phyloP scores from a whole-genome alignment of 2,113 vertebrate species.

The Prinia subflava region DNA sequence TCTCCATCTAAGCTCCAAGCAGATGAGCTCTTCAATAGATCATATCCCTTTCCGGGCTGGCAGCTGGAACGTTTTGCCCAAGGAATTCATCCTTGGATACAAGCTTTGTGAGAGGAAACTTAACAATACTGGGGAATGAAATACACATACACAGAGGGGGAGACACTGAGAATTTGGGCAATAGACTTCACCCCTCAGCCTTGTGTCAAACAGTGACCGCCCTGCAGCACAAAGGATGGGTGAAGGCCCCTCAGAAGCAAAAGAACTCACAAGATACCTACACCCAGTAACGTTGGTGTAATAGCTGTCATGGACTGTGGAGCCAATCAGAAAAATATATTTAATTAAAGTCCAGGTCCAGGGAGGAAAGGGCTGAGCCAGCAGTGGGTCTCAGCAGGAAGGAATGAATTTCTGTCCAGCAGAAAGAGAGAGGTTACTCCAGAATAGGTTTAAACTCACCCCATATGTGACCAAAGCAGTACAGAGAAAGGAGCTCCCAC shows the following conservation, averaged over 20 bases:
- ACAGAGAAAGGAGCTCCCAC: background rate
- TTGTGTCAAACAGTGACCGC: background rate
- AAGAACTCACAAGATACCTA: background rate
- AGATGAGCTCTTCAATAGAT: background rate
- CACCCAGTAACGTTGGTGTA: background rate
- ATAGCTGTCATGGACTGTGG: background rate
- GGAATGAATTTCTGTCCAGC: background rate
- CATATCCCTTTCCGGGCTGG: background rate
- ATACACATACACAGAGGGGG: background rate
- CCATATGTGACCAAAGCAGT: background rate
- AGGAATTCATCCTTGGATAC: background rate
- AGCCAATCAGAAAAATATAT: rapidly evolving
- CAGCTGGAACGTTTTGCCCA: background rate
- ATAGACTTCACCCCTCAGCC: background rate
- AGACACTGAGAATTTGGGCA: background rate
- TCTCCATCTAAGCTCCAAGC: background rate
- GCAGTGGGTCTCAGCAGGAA: background rate
- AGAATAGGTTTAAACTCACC: background rate
- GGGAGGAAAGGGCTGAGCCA: background rate
- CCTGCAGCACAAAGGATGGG: background rate
- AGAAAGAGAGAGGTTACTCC: background rate
- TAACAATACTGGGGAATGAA: background rate
- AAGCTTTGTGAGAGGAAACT: background rate
- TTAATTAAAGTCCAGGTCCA: background rate
- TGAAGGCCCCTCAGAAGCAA: background rate